phyloP scores from a whole-genome alignment of 2,888 invertebrate genomes.

The Stenolophus ochropezus region DNA sequence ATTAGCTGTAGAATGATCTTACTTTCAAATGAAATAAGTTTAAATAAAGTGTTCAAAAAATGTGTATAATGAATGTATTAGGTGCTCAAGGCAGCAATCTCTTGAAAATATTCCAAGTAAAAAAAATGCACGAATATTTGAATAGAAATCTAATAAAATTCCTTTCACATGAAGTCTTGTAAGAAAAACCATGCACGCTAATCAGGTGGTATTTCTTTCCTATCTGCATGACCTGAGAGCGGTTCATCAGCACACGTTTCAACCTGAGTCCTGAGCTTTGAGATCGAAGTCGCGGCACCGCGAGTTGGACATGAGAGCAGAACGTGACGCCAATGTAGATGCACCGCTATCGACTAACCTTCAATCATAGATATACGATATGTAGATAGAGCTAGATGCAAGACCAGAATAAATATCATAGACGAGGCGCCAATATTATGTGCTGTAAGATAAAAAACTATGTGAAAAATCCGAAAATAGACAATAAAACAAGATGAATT shows the following conservation, averaged over 20 bases:
- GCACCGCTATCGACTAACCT: neutral
- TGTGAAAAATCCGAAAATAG: too few relatives aligned
- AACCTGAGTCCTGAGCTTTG: neutral
- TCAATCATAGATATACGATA: neutral
- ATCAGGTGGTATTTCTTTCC: neutral
- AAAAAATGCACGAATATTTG: too few relatives aligned
- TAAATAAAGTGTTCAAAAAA: too few relatives aligned
- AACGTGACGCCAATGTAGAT: slow-evolving; percentile 32
- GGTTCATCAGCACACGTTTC: slow-evolving; percentile 34
- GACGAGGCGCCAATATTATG: neutral
- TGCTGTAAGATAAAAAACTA: neutral
- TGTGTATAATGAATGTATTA: too few relatives aligned
- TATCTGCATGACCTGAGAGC: slow-evolving; percentile 2
- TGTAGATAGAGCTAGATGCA: neutral
- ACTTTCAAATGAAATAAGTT: too few relatives aligned
- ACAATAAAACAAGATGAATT: too few relatives aligned
- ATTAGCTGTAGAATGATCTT: too few relatives aligned
- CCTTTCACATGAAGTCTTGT: too few relatives aligned
- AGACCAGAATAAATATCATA: neutral
- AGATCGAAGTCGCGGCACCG: neutral
- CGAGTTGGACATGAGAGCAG: slow-evolving; percentile 11
- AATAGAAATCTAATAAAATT: too few relatives aligned
- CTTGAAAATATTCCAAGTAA: too few relatives aligned
- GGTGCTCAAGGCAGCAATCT: too few relatives aligned
- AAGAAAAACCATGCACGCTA: neutral